Evolutionary conservation across 2,888 invertebrate species (phyloP).

Genomic region (Melieria crassipennis): DNA sequence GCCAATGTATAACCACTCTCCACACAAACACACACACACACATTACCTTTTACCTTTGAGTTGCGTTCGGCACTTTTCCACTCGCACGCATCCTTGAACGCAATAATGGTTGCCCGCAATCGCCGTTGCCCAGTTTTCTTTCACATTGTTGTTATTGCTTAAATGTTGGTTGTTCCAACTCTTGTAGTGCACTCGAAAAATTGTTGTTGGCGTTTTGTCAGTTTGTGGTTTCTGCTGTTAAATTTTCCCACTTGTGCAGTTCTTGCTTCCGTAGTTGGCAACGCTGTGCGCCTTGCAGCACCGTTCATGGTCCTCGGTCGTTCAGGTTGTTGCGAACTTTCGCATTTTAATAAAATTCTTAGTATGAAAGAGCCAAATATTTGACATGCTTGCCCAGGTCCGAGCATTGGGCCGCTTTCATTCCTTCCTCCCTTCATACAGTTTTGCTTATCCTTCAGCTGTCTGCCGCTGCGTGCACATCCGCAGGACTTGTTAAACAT

Average conservation of each 20-base stretch:
- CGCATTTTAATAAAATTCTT: constrained; percentile 11
- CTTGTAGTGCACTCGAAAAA: too few relatives aligned
- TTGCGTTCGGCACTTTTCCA: constrained; percentile 11
- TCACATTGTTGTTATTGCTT: too few relatives aligned
- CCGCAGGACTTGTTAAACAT: constrained; percentile 11
- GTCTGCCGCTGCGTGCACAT: neutral
- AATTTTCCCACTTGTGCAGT: too few relatives aligned
- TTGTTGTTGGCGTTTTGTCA: too few relatives aligned
- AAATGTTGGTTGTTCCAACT: too few relatives aligned
- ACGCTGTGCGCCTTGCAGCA: too few relatives aligned
- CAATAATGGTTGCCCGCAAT: too few relatives aligned
- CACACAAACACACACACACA: too few relatives aligned
- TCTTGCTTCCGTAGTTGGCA: too few relatives aligned
- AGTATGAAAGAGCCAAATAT: neutral
- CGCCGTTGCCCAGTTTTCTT: too few relatives aligned
- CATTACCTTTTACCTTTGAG: neutral
- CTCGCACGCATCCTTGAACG: neutral
- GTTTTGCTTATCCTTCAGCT: neutral
- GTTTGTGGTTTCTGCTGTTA: too few relatives aligned
- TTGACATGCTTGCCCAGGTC: too few relatives aligned
- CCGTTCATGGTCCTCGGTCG: neutral
- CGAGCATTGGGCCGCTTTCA: neutral
- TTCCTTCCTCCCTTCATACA: neutral
- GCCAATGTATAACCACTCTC: neutral
- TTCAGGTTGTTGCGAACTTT: neutral